A percentile compares a stretch with the other conserved stretches of the same genome.
Conservation (phyloP, 2,888 invertebrate species). For the Phaedon cochleariae region DNA sequence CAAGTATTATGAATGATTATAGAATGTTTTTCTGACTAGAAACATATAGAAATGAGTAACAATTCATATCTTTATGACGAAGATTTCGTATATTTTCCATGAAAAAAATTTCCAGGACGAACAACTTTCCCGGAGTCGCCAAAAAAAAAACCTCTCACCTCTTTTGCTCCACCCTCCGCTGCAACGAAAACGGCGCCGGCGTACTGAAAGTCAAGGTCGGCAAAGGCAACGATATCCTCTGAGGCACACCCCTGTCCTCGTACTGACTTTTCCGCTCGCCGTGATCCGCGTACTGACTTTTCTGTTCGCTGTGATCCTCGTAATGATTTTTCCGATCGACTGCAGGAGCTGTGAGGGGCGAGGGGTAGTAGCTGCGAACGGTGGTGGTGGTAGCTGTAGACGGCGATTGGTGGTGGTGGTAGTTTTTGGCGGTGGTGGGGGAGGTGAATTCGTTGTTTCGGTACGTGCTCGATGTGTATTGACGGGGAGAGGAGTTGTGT, state of each 20-base stretch:
- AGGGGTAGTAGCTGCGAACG: constrained; percentile 39
- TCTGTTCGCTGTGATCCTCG: constrained; percentile 51
- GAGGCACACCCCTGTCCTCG: constrained; percentile 51
- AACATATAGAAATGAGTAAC: too few species aligned
- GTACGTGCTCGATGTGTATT: constrained; percentile 34
- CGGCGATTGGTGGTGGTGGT: constrained; percentile 22
- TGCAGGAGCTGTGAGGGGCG: constrained; percentile 42
- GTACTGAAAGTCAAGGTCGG: constrained; percentile 59
- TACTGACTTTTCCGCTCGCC: constrained; percentile 48
- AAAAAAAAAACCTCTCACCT: too few species aligned
- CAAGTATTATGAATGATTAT: too few species aligned
- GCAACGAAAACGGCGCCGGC: constrained; percentile 58
- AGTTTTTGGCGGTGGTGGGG: constrained; percentile 25
- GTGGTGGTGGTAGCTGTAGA: constrained; percentile 30
- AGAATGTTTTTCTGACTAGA: too few species aligned
- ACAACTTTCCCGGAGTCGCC: too few species aligned
- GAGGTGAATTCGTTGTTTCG: constrained; percentile 24
- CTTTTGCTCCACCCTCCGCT: constrained; percentile 56
- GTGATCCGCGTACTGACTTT: constrained; percentile 50
- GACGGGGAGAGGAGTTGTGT: constrained; percentile 28
- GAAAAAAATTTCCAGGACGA: not conserved
- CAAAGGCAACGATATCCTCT: constrained; percentile 55
- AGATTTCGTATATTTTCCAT: too few species aligned
- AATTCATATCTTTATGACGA: too few species aligned
- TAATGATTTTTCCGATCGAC: constrained; percentile 50